Conservation (phyloP, 2,888 invertebrate genomes). For the Protophormia terraenovae region DNA sequence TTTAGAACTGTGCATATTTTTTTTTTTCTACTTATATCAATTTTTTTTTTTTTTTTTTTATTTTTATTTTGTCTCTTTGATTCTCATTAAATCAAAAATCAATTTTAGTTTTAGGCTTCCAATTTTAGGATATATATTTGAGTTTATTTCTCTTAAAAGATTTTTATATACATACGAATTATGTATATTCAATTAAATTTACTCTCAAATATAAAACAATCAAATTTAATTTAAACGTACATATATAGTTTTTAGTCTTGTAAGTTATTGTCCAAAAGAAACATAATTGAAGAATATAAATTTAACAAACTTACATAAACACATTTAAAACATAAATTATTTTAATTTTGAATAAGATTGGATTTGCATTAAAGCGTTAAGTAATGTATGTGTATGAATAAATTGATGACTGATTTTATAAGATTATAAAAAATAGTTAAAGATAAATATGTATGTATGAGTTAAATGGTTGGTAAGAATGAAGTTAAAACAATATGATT, state of each 20-base stretch:
- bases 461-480: too few species aligned
- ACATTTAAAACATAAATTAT: background rate
- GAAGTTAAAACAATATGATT: too few species aligned
- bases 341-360: background rate
- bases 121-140: slow-evolving; percentile 17
- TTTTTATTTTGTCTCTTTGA: background rate
- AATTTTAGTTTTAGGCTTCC: slow-evolving; percentile 30
- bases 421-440: too few species aligned
- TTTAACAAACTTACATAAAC: background rate
- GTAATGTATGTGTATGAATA: background rate
- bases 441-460: too few species aligned
- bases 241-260: background rate
- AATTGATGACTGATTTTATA: too few species aligned
- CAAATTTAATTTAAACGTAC: background rate
- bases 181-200: background rate
- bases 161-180: slow-evolving; percentile 24
- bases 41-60: background rate
- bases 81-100: slow-evolving; percentile 12
- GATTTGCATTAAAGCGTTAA: background rate
- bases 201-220: background rate
- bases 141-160: slow-evolving; percentile 3
- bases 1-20: slow-evolving; percentile 59
- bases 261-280: background rate
- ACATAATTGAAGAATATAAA: background rate
- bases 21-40: background rate